phyloP scores from a whole-genome alignment of 2,888 invertebrate species.

The Cyaniris semiargus region DNA sequence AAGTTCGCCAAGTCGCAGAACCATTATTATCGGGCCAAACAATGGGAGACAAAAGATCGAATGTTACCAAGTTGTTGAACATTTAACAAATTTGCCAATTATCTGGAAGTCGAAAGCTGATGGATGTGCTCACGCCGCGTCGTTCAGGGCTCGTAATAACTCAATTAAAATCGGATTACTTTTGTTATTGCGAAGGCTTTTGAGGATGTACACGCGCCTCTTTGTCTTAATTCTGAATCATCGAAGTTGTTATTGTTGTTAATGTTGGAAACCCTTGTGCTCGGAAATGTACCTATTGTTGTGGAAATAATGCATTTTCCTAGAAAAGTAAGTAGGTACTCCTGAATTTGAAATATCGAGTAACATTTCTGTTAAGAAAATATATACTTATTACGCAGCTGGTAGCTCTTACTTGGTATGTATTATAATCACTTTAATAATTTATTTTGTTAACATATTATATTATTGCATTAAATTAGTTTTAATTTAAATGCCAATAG shows the following conservation, averaged over 20 bases:
- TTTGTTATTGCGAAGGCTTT: conserved; percentile 12
- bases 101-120: not conserved
- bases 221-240: not conserved
- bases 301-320: not conserved
- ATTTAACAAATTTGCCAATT: conserved; percentile 18
- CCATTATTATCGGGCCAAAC: not conserved
- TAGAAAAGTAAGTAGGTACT: no score
- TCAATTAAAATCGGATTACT: conserved; percentile 24
- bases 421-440: no score
- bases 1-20: not conserved
- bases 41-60: not conserved
- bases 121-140: not conserved
- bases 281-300: not conserved
- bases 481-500: not conserved
- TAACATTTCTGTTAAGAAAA: no score
- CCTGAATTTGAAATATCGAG: no score
- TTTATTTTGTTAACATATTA: no score
- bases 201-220: not conserved
- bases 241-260: not conserved
- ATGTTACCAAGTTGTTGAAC: not conserved
- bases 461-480: not conserved
- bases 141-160: conserved; percentile 4
- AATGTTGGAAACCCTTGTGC: not conserved
- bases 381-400: no score
- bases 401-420: no score